Percentiles rank a stretch among this genome's conserved stretches.
phyloP scores from a whole-genome alignment of 2,797 vertebrate genomes.

The Pipistrellus pipistrellus region DNA sequence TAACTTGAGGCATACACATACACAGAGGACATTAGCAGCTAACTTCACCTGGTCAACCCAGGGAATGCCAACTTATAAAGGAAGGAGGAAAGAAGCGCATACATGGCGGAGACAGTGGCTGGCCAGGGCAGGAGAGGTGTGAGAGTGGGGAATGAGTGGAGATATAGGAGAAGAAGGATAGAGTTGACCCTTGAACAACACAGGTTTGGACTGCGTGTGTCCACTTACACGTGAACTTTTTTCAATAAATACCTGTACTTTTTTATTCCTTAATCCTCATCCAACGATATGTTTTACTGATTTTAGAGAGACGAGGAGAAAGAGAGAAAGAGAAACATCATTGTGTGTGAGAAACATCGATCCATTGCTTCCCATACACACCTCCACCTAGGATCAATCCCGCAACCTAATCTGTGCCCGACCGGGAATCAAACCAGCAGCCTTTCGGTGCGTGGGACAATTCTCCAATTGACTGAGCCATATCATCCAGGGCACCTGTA shows the following conservation, averaged over 20 bases:
- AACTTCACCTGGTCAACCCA: neutral
- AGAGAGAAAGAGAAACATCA: neutral
- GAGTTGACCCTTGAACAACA: neutral
- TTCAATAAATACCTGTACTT: neutral
- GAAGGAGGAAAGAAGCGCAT: neutral
- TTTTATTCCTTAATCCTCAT: neutral
- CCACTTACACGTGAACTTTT: neutral
- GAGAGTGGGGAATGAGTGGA: neutral
- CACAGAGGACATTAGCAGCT: neutral
- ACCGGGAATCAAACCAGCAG: neutral
- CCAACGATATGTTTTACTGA: neutral
- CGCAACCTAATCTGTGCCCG: no score
- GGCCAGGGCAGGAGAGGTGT: neutral
- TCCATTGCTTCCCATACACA: no score
- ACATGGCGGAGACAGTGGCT: rapidly evolving
- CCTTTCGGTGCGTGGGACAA: neutral
- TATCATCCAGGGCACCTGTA: neutral
- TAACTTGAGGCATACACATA: neutral
- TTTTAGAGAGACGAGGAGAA: neutral
- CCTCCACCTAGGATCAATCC: no score
- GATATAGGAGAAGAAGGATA: neutral
- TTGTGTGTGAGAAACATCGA: neutral
- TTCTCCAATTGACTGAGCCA: neutral
- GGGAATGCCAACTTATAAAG: neutral
- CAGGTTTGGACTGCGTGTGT: neutral